Evolutionary conservation across 2,113 vertebrate species (phyloP), one percentile per base, ranked within the genome.

Genomic region (Eulemur macaco): DNA sequence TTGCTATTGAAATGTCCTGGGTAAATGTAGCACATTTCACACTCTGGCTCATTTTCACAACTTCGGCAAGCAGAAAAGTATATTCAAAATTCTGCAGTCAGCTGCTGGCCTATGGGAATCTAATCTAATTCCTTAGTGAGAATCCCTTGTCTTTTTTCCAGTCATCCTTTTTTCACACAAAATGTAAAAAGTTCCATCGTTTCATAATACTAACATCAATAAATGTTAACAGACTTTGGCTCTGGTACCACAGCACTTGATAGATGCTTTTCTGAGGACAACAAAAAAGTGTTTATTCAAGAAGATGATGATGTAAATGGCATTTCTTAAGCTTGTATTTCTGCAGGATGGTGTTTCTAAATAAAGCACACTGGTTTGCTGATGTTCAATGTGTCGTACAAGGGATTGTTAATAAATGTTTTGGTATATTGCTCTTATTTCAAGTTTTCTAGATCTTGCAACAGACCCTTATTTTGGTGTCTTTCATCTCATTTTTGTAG

Each of bases 41-140:
- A 63, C n/a, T 82, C 42, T 37, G 45, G 17, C 80, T 86, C 2
- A 90, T 82, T 97, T 96, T 95, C 42, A 96, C 10, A 93, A 73
- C 66, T 85, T 80, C 29, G 13, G 60, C 11, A 95, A 96, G 58
- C 45, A 92, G 31, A 78, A 96, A 93, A 95, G 23, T 20, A 83
- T 82, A 73, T 86, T 95, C 71, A 93, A 64, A 92, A 92, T 84
- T 94, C 3, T 94, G 0, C 4, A 68, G 80, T 97, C 31, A 97
- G 54, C 80, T 39, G 6, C 80, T 66, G 14, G 21, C 11, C 31
- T 60, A 1, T 93, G n/a, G 17, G 13, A 64, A 23, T 27, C 47
- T 93, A 77, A 71, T 96, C 1, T 52, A 87, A 90, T 93, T 89
- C 29, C n/a, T 68, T 95, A 54, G 23, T 54, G 54, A 92, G 66